These are phyloP conservation scores for Myripristis jacobus DNA, from an alignment of 2,797 vertebrate species.

Conservation along the genomic window DNA sequence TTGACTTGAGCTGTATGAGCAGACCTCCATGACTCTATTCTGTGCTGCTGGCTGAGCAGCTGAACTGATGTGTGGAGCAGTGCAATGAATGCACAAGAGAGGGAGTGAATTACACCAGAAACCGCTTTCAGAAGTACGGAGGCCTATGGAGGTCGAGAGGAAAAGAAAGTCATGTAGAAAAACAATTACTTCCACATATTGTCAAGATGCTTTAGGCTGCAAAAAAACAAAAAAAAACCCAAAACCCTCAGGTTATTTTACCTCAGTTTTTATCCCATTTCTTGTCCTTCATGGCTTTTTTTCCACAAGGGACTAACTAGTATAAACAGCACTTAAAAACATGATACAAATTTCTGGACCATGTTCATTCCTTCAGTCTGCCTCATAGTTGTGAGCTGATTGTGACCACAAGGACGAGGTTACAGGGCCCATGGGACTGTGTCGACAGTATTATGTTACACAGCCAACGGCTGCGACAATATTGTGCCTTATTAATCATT, in stretches of 20 bases:
- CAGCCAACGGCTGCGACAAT: slow-evolving; percentile 66
- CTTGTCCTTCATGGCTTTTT: slow-evolving; percentile 33
- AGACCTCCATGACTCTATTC: neutral
- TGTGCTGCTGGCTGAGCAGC: slow-evolving; percentile 41
- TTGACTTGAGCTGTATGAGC: slow-evolving; percentile 13
- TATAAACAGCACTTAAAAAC: slow-evolving; percentile 45
- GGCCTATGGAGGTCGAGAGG: slow-evolving; percentile 16
- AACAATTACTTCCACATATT: slow-evolving; percentile 43
- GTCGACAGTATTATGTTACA: slow-evolving; percentile 71
- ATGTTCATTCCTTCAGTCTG: slow-evolving; percentile 37
- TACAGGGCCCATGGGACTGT: slow-evolving; percentile 56
- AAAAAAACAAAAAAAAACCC: slow-evolving; percentile 48
- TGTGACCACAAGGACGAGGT: slow-evolving; percentile 68
- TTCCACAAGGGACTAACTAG: slow-evolving; percentile 39
- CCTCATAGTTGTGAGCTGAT: slow-evolving; percentile 59
- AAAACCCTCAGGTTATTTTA: slow-evolving; percentile 25
- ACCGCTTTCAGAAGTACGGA: neutral
- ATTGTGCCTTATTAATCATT: slow-evolving; percentile 83
- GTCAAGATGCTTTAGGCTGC: slow-evolving; percentile 43
- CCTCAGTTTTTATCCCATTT: neutral
- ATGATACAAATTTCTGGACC: slow-evolving; percentile 18
- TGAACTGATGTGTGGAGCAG: slow-evolving; percentile 25
- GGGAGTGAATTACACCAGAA: slow-evolving; percentile 25
- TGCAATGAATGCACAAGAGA: slow-evolving; percentile 45
- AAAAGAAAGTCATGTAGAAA: slow-evolving; percentile 15